These are phyloP conservation scores for Centropristis striata DNA, from an alignment of 2,113 vertebrate species.

Conservation along the genomic window DNA sequence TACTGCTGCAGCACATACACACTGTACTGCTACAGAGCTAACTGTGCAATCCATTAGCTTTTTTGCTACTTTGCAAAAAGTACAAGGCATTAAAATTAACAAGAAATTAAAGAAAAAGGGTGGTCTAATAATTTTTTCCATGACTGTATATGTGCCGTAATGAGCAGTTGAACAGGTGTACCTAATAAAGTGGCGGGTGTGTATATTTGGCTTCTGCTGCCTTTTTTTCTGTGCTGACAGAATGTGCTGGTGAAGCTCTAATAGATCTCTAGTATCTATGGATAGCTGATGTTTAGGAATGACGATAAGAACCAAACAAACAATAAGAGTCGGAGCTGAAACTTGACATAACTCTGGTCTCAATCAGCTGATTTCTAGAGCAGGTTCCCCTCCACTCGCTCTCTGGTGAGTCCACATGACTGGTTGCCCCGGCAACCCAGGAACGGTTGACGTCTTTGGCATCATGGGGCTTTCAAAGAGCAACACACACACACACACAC, in stretches of 20 bases:
- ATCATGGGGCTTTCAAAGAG: conserved; percentile 63
- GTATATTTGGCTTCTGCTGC: not conserved
- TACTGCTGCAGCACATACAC: too few relatives aligned
- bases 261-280: not conserved
- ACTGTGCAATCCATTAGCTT: too few relatives aligned
- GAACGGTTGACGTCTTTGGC: conserved; percentile 61
- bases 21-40: too few relatives aligned
- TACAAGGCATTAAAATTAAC: too few relatives aligned
- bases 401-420: conserved; percentile 63
- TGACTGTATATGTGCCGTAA: too few relatives aligned
- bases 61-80: too few relatives aligned
- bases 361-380: conserved; percentile 59
- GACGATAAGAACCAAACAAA: not conserved
- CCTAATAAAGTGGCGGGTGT: too few relatives aligned
- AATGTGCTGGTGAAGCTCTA: not conserved
- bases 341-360: not conserved
- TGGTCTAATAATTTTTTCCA: too few relatives aligned
- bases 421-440: conserved; percentile 48
- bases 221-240: not conserved
- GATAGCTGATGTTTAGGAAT: not conserved
- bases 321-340: not conserved
- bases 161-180: too few relatives aligned
- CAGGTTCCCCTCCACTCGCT: conserved; percentile 22
- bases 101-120: too few relatives aligned
- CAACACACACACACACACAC: not conserved